Evolutionary conservation across 2,888 invertebrate genomes (phyloP), one percentile per base, ranked within the genome.

Genomic region (Heliconius sara): DNA sequence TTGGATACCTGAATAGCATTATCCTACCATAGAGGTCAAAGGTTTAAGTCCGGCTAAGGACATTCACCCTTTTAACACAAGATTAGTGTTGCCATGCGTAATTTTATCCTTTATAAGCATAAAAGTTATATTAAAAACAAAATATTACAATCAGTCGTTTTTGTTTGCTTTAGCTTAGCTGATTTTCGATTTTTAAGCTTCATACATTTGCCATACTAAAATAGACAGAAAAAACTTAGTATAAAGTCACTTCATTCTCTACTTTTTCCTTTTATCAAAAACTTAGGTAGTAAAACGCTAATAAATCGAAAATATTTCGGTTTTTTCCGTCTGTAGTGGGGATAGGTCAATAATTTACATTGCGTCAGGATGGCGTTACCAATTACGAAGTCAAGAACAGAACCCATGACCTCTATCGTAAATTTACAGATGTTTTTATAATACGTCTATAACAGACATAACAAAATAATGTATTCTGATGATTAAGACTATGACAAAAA

Each of bases 351-450:
- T 52, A 22, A 52, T 19, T 52, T 52, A 52, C 2, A 52, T 52
- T 52, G 22, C 52, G 52, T 52, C 52, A 22, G 19, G 19, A 13
- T 63, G 63, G 63, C 63, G 63, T 65, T 30, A 27, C 30, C 27
- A 19, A 66, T 66, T 30, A 68, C 39, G 3, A n/a, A 68, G 39
- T 39, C 43, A 25, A 70, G 25, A 70, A 70, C 16, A 25, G 43
- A 70, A 70, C 25, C 43, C n/a, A 25, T 25, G 43, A 52, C 75
- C 67, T 25, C 67, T 30, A 9, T 22, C 65, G n/a, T 77, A 74
- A 57, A 65, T 71, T 76, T 22, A 67, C 16, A 77, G 63, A 68
- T 22, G n/a, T 79, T 73, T 77, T 68, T 68, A 43, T 73, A 43
- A 47, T 5, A 47, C 7, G 43, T 25, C 43, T 25, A 70, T 43